phyloP scores from a whole-genome alignment of 2,113 vertebrate species.

The Mus spicilegus region DNA sequence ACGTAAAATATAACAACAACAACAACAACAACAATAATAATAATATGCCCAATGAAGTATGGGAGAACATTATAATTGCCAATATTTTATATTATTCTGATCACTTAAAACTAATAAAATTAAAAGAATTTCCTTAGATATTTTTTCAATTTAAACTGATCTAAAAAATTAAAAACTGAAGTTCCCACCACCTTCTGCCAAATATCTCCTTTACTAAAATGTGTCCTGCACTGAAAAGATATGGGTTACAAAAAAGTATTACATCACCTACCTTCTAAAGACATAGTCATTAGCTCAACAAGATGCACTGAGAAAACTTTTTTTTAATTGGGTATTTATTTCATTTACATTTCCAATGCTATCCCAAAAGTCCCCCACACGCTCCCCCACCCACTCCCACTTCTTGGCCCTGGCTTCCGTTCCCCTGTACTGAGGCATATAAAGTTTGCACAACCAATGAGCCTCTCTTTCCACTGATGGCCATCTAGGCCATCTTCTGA shows the following conservation, averaged over 20 bases:
- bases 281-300: neutral
- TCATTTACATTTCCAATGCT: too few species aligned
- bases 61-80: neutral
- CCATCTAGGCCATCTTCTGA: too few species aligned
- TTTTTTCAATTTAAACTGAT: neutral
- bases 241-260: neutral
- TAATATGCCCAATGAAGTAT: neutral
- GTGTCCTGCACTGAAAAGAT: neutral
- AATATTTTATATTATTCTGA: neutral
- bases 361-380: too few species aligned
- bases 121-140: neutral
- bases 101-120: neutral
- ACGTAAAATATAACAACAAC: neutral
- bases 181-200: conserved; percentile 3
- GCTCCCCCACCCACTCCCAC: too few species aligned
- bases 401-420: too few species aligned
- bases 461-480: too few species aligned
- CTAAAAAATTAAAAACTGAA: neutral
- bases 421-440: too few species aligned
- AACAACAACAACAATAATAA: neutral
- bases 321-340: too few species aligned
- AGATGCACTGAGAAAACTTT: neutral
- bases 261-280: neutral
- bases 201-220: conserved; percentile 20
- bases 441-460: too few species aligned